Conservation (phyloP, 2,113 vertebrate species). For the Electrona antarctica region DNA sequence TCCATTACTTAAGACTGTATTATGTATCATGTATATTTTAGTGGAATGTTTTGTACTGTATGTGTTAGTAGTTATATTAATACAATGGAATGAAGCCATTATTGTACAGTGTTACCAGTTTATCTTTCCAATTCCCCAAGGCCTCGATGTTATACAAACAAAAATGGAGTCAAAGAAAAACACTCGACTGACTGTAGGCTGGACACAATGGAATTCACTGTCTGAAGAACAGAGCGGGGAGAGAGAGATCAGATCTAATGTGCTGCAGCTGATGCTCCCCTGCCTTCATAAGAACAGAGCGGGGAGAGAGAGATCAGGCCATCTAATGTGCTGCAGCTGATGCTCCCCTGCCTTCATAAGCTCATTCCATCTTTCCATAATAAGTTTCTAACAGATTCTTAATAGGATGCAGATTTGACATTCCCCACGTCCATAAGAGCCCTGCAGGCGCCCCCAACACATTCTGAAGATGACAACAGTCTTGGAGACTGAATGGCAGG, state of each 20-base stretch:
- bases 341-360: conserved; percentile 58
- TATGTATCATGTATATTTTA: too few relatives aligned
- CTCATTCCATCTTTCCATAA: conserved; percentile 63
- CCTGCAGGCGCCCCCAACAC: conserved; percentile 48
- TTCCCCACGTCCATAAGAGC: conserved; percentile 37
- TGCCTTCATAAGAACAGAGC: conserved; percentile 55
- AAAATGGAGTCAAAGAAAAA: conserved; percentile 28
- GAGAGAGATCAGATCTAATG: conserved; percentile 55
- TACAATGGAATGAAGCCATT: too few relatives aligned
- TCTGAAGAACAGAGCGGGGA: conserved; percentile 25
- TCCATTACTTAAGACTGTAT: too few relatives aligned
- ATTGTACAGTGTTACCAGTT: conserved; percentile 5
- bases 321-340: conserved; percentile 69
- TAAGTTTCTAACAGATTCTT: conserved; percentile 65
- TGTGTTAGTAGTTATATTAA: too few relatives aligned
- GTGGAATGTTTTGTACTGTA: too few relatives aligned
- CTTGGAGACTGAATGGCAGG: conserved; percentile 23
- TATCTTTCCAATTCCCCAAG: conserved; percentile 39
- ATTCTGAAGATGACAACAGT: conserved; percentile 58
- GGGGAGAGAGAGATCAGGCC: conserved; percentile 41
- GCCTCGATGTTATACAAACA: conserved; percentile 55
- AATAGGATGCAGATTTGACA: conserved; percentile 70
- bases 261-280: conserved; percentile 63
- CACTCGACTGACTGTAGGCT: neutral
- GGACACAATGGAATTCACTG: conserved; percentile 37